Evolutionary conservation across 1,140 invertebrate genomes (phyloP).

Genomic region (Elysia chlorotica): DNA sequence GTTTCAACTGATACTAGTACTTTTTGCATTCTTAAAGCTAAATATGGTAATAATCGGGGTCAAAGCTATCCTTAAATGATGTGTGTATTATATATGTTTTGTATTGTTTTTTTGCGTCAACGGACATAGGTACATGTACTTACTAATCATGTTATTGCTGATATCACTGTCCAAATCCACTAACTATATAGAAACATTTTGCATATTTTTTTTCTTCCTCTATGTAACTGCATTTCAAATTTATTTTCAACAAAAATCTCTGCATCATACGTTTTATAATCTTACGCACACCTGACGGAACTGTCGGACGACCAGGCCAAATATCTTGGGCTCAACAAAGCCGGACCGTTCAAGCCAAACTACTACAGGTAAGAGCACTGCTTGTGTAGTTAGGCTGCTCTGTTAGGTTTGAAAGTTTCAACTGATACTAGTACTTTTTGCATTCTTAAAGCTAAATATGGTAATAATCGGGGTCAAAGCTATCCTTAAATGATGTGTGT

Average conservation of each 20-base stretch:
- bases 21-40: not conserved
- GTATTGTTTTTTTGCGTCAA: too few relatives aligned
- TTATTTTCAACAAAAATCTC: too few relatives aligned
- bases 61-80: not conserved
- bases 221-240: too few relatives aligned
- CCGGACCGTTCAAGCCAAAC: constrained; percentile 97
- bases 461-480: not conserved
- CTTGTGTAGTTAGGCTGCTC: too few relatives aligned
- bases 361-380: constrained; percentile 94
- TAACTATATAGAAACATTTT: not conserved
- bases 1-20: not conserved
- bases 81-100: not conserved
- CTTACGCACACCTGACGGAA: constrained; percentile 96
- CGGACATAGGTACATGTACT: too few relatives aligned
- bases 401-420: not conserved
- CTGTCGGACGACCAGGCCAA: constrained; percentile 96
- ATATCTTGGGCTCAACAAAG: constrained; percentile 96
- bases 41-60: not conserved
- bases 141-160: not conserved
- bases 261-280: too few relatives aligned
- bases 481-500: not conserved
- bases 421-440: not conserved
- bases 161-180: not conserved
- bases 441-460: not conserved
- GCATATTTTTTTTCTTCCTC: not conserved